A percentile compares a stretch with the other conserved stretches of the same genome.
phyloP scores from a whole-genome alignment of 2,113 vertebrate genomes.

The Tachysurus vachellii region DNA sequence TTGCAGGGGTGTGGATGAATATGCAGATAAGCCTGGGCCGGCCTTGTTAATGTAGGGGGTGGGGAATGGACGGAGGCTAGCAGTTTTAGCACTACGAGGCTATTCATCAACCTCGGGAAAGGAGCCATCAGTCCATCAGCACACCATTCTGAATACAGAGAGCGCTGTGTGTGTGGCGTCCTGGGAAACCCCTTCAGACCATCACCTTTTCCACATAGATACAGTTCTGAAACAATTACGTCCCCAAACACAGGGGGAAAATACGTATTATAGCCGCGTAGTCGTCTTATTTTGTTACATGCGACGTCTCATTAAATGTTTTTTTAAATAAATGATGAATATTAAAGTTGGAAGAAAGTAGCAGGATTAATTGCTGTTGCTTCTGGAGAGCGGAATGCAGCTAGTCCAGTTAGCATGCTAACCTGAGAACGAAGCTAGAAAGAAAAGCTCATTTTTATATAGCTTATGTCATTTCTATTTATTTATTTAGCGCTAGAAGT shows the following conservation, averaged over 20 bases:
- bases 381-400: background rate
- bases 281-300: background rate
- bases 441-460: background rate
- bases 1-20: conserved; percentile 47
- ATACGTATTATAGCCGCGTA: too few relatives aligned
- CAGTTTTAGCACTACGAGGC: conserved; percentile 40
- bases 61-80: conserved; percentile 33
- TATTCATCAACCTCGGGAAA: conserved; percentile 39
- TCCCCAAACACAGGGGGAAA: background rate
- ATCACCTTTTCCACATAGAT: background rate
- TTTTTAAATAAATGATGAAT: background rate
- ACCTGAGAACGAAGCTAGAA: background rate
- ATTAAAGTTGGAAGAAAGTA: too few relatives aligned
- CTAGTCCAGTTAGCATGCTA: background rate
- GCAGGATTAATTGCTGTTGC: background rate
- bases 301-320: background rate
- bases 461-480: background rate
- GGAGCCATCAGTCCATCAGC: conserved; percentile 37
- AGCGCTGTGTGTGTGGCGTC: background rate
- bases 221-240: background rate
- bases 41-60: conserved; percentile 52
- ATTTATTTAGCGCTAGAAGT: background rate
- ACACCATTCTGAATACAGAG: background rate
- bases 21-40: conserved; percentile 49
- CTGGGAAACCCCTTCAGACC: background rate